Conservation (phyloP, 2,888 invertebrate species). For the Erebia aethiops region DNA sequence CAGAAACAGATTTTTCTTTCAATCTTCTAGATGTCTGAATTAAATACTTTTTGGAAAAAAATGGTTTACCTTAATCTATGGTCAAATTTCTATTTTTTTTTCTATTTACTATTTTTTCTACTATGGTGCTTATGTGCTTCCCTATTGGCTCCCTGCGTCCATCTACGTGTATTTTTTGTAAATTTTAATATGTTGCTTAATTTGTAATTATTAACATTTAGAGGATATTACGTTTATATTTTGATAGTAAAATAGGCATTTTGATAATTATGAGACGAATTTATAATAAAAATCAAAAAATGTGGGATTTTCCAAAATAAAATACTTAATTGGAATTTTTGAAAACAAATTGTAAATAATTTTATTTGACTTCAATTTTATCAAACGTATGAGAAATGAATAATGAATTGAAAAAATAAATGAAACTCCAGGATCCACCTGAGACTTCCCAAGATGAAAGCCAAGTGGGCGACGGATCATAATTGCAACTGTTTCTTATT, state of each 20-base stretch:
- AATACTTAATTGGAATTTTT: not conserved
- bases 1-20: slow-evolving; percentile 27
- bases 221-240: not conserved
- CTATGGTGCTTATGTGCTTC: not conserved
- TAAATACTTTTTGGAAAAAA: slow-evolving; percentile 4
- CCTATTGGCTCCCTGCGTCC: not conserved
- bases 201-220: too few relatives aligned
- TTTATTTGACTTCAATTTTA: slow-evolving; percentile 7
- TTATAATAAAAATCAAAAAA: not conserved
- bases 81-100: not conserved
- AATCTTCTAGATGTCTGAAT: slow-evolving; percentile 22
- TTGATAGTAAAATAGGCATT: not conserved
- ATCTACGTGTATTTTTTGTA: not conserved
- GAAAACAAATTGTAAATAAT: not conserved
- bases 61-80: not conserved
- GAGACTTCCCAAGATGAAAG: slow-evolving; percentile 18
- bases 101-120: not conserved
- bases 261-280: not conserved
- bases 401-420: slow-evolving; percentile 20
- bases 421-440: slow-evolving; percentile 14
- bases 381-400: slow-evolving; percentile 24
- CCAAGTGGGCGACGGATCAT: slow-evolving; percentile 42
- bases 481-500: slow-evolving; percentile 70
- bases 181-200: too few relatives aligned
- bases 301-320: slow-evolving; percentile 11